These are phyloP conservation scores for Rhopalosiphum padi DNA, from an alignment of 1,140 invertebrate genomes.

Conservation along the genomic window DNA sequence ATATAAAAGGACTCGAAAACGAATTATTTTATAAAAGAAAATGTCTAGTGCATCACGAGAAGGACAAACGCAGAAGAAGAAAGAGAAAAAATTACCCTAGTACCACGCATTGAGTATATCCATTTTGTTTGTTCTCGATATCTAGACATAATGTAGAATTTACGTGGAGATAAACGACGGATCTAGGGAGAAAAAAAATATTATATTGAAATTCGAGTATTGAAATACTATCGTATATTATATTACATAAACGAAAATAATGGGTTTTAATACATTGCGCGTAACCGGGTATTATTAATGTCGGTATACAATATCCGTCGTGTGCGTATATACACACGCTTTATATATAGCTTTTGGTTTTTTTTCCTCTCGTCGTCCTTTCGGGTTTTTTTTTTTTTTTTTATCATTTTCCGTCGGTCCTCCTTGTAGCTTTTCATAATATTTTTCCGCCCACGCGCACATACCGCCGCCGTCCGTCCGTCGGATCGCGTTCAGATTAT, in stretches of 20 bases:
- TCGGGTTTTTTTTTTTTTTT: background rate
- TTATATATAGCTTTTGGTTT: conserved; percentile 15
- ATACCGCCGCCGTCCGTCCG: too few relatives aligned
- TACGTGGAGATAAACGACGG: conserved; percentile 14
- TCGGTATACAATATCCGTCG: conserved; percentile 19
- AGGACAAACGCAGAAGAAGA: background rate
- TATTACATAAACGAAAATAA: conserved; percentile 33
- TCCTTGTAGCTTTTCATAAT: conserved; percentile 16
- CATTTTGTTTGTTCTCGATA: background rate
- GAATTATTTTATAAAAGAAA: background rate
- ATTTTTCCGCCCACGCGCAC: background rate
- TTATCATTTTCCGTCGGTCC: background rate
- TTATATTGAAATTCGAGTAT: conserved; percentile 24
- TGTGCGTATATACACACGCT: background rate
- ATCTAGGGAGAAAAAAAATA: background rate
- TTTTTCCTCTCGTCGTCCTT: background rate
- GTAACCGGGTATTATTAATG: conserved; percentile 26
- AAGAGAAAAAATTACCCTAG: background rate
- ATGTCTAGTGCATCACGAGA: too few relatives aligned
- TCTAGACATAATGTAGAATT: background rate
- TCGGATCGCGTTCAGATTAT: background rate
- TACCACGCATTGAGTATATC: background rate
- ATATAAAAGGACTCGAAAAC: background rate
- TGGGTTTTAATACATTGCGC: conserved; percentile 35
- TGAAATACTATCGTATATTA: background rate